phyloP scores from a whole-genome alignment of 1,140 invertebrate genomes.

The Coptotermes formosanus region DNA sequence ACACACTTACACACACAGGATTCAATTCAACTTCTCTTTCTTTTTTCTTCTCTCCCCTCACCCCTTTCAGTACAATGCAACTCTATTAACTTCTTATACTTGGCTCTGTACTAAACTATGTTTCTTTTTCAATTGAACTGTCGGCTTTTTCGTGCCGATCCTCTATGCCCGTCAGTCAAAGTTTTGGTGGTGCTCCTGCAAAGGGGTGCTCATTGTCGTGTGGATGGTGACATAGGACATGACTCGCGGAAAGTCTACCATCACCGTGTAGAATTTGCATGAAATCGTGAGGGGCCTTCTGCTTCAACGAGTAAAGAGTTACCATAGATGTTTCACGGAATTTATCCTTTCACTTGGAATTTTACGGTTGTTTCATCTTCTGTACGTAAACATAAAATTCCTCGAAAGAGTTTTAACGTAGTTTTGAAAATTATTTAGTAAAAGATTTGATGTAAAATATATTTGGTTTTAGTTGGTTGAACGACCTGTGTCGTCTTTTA shows the following conservation, averaged over 20 bases:
- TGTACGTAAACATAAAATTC: background rate
- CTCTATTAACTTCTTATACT: slow-evolving; percentile 26
- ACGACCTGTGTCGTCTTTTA: no score
- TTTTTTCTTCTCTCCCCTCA: background rate
- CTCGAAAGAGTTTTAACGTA: background rate
- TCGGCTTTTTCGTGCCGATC: background rate
- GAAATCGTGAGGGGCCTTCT: background rate
- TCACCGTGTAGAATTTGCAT: slow-evolving; percentile 21
- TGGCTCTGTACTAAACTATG: background rate
- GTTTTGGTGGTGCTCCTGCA: background rate
- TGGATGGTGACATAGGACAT: background rate
- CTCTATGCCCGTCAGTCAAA: background rate
- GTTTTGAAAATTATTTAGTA: no score
- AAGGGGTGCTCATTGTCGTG: background rate
- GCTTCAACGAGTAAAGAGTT: background rate
- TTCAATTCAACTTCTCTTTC: background rate
- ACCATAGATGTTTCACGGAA: background rate
- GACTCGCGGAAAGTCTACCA: background rate
- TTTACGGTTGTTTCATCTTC: background rate
- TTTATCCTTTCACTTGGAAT: background rate
- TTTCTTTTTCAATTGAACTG: background rate
- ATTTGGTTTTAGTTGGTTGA: no score
- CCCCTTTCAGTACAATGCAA: slow-evolving; percentile 25
- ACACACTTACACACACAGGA: background rate
- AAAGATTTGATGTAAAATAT: no score